Evolutionary conservation across 2,113 vertebrate genomes (phyloP).

Genomic region (Scomber japonicus): DNA sequence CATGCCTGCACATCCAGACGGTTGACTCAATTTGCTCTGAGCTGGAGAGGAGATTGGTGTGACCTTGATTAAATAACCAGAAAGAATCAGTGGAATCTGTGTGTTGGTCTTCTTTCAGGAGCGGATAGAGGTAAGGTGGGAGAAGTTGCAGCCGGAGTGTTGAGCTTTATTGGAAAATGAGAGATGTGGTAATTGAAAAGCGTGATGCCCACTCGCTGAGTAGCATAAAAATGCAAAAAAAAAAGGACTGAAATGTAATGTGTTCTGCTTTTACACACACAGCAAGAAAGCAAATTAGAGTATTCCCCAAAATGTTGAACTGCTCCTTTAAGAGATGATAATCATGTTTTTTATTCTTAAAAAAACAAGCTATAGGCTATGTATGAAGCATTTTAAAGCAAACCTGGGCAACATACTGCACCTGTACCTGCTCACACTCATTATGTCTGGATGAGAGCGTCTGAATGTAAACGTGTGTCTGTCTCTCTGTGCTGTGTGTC

Average conservation of each 20-base stretch:
- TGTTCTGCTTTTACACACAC: too few species aligned
- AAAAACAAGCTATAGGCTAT: neutral
- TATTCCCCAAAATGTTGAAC: neutral
- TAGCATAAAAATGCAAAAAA: neutral
- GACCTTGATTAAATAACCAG: conserved; percentile 31
- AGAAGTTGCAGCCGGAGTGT: too few species aligned
- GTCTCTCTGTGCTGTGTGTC: conserved; percentile 34
- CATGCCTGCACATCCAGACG: conserved; percentile 52
- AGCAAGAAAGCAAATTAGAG: too few species aligned
- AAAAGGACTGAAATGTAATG: too few species aligned
- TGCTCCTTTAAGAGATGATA: too few species aligned
- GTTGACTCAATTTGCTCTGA: conserved; percentile 33
- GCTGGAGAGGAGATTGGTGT: neutral
- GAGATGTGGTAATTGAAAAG: neutral
- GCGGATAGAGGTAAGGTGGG: neutral
- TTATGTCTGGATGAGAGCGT: neutral
- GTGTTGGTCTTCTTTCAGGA: neutral
- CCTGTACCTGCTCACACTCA: conserved; percentile 2
- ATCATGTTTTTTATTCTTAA: too few species aligned
- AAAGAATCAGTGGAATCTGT: conserved; percentile 1
- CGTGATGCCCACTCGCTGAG: neutral
- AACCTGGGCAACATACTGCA: neutral
- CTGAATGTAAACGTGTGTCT: conserved; percentile 9
- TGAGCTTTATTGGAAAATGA: neutral
- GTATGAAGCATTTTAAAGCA: neutral